A percentile compares a stretch with the other conserved stretches of the same genome.
These are phyloP conservation scores for Thrips palmi DNA, from an alignment of 1,140 invertebrate species.

Conservation along the genomic window DNA sequence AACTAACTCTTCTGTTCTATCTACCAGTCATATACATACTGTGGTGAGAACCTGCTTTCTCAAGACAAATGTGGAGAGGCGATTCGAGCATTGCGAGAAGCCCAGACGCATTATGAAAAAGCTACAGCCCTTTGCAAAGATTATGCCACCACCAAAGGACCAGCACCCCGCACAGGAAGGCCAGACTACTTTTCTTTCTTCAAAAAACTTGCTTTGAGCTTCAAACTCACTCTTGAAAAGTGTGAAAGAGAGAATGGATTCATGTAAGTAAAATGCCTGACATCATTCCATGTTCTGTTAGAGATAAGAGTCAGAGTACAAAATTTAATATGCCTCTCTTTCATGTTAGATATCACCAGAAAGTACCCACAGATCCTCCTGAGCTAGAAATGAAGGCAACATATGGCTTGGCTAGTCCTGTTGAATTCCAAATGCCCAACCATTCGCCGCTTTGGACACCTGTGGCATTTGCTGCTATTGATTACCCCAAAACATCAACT, in stretches of 20 bases:
- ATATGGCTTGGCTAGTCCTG: conserved; percentile 45
- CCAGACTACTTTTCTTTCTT: conserved; percentile 49
- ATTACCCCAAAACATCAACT: no score
- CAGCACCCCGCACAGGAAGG: conserved; percentile 35
- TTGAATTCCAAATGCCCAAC: conserved; percentile 35
- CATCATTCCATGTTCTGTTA: no score
- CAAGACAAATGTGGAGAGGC: conserved; percentile 56
- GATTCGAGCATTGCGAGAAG: conserved; percentile 41
- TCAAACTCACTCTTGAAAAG: conserved; percentile 45
- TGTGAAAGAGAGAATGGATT: conserved; percentile 54
- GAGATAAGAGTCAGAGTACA: no score
- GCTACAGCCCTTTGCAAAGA: conserved; percentile 35
- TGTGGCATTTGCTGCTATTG: no score
- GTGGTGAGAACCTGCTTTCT: conserved; percentile 39
- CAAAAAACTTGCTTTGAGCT: conserved; percentile 34
- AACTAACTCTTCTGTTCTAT: no score
- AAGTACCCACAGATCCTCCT: conserved; percentile 39
- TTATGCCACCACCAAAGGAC: conserved; percentile 38
- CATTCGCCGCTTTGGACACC: conserved; percentile 37
- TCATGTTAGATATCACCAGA: conserved; percentile 43
- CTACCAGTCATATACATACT: conserved; percentile 50
- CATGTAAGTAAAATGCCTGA: conserved; percentile 43
- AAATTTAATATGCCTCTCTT: no score
- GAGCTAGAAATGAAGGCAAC: conserved; percentile 42
- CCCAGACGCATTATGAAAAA: conserved; percentile 32